Percentiles rank a stretch among this genome's conserved stretches.
Conservation (phyloP, 2,113 vertebrate genomes). For the Macquaria australasica region DNA sequence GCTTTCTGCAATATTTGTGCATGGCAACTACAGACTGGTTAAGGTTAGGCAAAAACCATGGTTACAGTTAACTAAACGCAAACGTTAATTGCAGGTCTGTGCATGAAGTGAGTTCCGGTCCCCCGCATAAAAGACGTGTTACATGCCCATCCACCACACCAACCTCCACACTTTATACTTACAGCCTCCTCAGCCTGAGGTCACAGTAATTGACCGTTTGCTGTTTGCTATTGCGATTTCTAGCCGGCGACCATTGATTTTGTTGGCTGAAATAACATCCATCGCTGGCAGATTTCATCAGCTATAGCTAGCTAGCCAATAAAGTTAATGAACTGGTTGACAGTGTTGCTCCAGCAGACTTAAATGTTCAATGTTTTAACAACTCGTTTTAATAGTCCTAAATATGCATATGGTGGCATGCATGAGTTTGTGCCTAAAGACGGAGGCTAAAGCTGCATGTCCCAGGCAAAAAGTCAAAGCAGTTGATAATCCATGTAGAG, state of each 20-base stretch:
- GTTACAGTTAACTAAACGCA: not conserved
- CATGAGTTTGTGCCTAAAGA: too few species aligned
- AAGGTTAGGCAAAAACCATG: too few species aligned
- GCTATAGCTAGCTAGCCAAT: too few species aligned
- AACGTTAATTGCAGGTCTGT: not conserved
- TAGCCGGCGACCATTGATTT: not conserved
- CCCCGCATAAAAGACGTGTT: slow-evolving; percentile 4
- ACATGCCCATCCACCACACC: not conserved
- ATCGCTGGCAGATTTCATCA: too few species aligned
- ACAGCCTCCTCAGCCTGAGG: not conserved
- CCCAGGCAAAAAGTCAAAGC: too few species aligned
- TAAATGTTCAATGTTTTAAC: not conserved
- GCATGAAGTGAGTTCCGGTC: not conserved
- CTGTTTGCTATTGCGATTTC: slow-evolving; percentile 5
- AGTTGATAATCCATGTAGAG: not conserved
- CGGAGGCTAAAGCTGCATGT: not conserved
- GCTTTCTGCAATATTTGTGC: not conserved
- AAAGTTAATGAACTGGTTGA: not conserved
- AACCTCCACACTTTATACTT: slow-evolving; percentile 11
- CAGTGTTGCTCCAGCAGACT: not conserved
- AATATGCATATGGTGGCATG: not conserved
- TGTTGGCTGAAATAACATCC: not conserved
- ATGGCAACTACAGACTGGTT: not conserved
- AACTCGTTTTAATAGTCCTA: not conserved
- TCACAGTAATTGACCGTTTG: slow-evolving; percentile 34